Evolutionary conservation across 2,888 invertebrate genomes (phyloP), one percentile per base, ranked within the genome.

Genomic region (Drosophila setosimentum): DNA sequence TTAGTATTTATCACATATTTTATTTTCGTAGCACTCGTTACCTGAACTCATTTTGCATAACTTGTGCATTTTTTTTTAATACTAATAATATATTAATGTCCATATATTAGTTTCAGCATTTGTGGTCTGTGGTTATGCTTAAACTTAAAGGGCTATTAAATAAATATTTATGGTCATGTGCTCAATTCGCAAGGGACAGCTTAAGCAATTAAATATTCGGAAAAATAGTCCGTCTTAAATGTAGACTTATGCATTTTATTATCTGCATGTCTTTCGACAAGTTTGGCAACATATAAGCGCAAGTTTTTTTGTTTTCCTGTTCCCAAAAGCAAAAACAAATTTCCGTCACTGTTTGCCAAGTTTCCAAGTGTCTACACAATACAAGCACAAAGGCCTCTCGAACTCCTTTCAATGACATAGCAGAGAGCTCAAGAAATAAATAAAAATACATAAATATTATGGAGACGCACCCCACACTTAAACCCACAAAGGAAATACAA

Each of bases 351-450:
- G 80, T 48, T 73, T 89, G 85, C 85, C 85, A 85, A 85, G 72
- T 84, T 79, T 76, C 3, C 70, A 57, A 68, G 69, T 73, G 48
- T 68, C 49, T 42, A 49, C 55, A 55, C 58, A 64, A 61, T 51
- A 40, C 50, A 40, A 30, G 45, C 48, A 68, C 58, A 68, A 76
- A 75, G 54, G 76, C 66, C 75, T 73, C 72, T 87, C 74, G 80
- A 85, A 89, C 80, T 89, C 82, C 85, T 89, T 84, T 87, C 88
- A 89, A 89, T 89, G 82, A 70, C 70, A 77, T 64, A 61, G 63
- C 65, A 30, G 50, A 49, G 59, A 64, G 21, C 69, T 80, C 67
- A 68, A 84, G 69, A 76, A 84, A 84, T 73, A 75, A 75, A 79
- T 58, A 74, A 60, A 87, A 83, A 73, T 73, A 78, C 76, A 84